Evolutionary conservation across 2,888 invertebrate genomes (phyloP), one percentile per base, ranked within the genome.

Genomic region (Lacanobia oleracea): DNA sequence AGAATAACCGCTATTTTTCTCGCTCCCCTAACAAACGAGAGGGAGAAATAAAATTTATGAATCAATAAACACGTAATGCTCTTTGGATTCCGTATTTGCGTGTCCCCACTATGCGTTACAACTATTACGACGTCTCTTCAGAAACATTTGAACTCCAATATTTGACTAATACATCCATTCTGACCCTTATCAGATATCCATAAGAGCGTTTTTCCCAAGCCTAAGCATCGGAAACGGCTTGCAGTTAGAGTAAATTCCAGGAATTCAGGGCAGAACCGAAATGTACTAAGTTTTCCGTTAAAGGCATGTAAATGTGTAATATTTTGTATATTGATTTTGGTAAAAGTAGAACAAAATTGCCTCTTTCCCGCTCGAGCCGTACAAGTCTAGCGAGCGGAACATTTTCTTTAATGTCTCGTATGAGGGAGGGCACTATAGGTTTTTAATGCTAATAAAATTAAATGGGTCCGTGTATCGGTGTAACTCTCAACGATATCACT

Each of bases 11-110:
- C 57, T 65, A 79, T 86, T 77, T 83, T 76, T 67, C 75, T 51
- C 60, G 57, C 71, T 68, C 70, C 77, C 68, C 62, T 82, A 74
- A 80, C 76, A 77, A 85, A 85, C 81, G 75, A 83, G 72, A 63
- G 72, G 71, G 57, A 33, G 53, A 79, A 79, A 85, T 83, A 81
- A 84, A 82, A 85, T 87, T 76, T 86, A 82, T 80, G 86, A 85
- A 87, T 88, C 87, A 81, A 83, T 87, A 86, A 86, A 82, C 79
- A 83, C 67, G 60, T 65, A 86, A 81, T 68, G 77, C 67, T 75
- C 62, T 84, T 75, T 74, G 70, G 74, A 82, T 81, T 84, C 77
- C 68, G 73, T 77, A 83, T 79, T 86, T 69, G 82, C 74, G 76
- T 84, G 80, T 84, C 84, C 14, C 80, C 67, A 77, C 71, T 82